These are phyloP conservation scores for Biston stratarius DNA, from an alignment of 2,888 invertebrate genomes.

Conservation along the genomic window DNA sequence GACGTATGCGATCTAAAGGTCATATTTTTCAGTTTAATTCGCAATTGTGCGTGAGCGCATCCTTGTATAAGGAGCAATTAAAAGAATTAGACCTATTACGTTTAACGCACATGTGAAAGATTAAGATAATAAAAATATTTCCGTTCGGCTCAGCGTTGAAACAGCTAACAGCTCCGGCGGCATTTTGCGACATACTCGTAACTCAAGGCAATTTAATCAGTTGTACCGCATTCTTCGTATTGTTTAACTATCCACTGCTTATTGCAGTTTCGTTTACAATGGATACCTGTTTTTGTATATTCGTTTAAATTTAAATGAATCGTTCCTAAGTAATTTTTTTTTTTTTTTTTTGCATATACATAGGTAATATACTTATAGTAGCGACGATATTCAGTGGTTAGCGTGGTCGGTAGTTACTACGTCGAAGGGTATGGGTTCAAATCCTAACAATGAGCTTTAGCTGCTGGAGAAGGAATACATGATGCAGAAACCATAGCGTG, in stretches of 20 bases:
- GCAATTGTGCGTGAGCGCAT: constrained; percentile 69
- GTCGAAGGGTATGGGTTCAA: too few relatives aligned
- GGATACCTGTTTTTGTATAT: too few relatives aligned
- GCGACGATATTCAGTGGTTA: too few relatives aligned
- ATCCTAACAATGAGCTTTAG: too few relatives aligned
- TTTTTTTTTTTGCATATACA: too few relatives aligned
- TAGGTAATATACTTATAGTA: too few relatives aligned
- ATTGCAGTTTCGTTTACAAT: constrained; percentile 11
- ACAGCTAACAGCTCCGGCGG: constrained; percentile 41
- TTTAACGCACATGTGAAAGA: constrained; percentile 61
- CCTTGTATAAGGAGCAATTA: constrained; percentile 64
- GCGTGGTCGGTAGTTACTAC: too few relatives aligned
- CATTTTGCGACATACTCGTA: constrained; percentile 44
- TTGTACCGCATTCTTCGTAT: constrained; percentile 37
- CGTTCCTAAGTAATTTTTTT: too few relatives aligned
- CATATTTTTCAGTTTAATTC: constrained; percentile 64
- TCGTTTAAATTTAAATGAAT: too few relatives aligned
- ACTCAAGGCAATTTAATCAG: constrained; percentile 36
- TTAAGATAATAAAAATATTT: constrained; percentile 62
- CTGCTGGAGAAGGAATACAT: too few relatives aligned
- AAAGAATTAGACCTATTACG: constrained; percentile 71
- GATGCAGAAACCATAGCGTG: too few relatives aligned
- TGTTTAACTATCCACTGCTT: constrained; percentile 19
- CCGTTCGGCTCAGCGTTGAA: constrained; percentile 52
- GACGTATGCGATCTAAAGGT: constrained; percentile 64